Evolutionary conservation across 1,140 invertebrate genomes (phyloP).

Genomic region (Teleogryllus occipitalis): DNA sequence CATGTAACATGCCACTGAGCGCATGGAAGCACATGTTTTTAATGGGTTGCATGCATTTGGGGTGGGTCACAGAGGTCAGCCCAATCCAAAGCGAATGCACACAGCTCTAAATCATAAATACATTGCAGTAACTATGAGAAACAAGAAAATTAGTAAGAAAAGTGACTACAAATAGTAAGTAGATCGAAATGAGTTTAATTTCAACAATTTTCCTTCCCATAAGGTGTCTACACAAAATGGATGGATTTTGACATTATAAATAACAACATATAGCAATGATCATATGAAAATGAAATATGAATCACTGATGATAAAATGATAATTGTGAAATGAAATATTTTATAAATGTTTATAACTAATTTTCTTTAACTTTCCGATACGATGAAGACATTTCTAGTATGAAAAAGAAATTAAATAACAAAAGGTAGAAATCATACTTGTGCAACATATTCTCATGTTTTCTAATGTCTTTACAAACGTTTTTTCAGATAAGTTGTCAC

Average conservation of each 20-base stretch:
- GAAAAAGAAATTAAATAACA: conserved; percentile 6
- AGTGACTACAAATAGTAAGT: neutral
- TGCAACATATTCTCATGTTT: neutral
- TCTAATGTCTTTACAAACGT: neutral
- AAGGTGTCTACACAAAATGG: neutral
- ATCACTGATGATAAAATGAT: neutral
- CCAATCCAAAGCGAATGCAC: neutral
- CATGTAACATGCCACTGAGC: neutral
- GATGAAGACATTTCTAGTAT: neutral
- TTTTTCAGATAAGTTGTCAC: neutral
- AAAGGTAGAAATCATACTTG: neutral
- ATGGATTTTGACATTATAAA: neutral
- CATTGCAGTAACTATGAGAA: neutral
- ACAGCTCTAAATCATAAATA: neutral
- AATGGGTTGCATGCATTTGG: neutral
- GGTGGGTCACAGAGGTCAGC: neutral
- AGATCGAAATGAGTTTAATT: neutral
- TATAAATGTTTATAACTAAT: neutral
- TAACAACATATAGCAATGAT: neutral
- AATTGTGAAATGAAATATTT: neutral
- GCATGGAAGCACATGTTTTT: neutral
- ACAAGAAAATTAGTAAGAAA: neutral
- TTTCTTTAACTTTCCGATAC: neutral
- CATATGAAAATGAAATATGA: neutral
- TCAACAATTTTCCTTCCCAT: neutral